Conservation (phyloP, 2,888 invertebrate species). For the Orthonychiurus folsomi region DNA sequence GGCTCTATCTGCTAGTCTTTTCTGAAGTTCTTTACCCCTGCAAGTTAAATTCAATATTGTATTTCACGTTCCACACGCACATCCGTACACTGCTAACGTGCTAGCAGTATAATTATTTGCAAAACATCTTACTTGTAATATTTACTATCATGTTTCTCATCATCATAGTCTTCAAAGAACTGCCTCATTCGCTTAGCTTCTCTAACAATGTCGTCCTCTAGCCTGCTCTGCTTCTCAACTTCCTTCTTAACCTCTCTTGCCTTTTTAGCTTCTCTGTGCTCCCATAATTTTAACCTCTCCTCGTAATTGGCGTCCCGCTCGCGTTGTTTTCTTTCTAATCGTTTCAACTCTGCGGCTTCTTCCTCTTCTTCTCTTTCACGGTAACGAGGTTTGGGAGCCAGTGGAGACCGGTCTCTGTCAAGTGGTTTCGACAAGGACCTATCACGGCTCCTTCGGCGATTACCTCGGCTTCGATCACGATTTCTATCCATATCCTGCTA, state of each 20-base stretch:
- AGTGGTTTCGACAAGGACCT: slow-evolving; percentile 40
- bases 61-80: background rate
- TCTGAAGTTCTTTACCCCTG: slow-evolving; percentile 75
- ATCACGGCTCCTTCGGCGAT: slow-evolving; percentile 47
- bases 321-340: slow-evolving; percentile 77
- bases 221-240: slow-evolving; percentile 70
- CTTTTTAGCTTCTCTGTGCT: slow-evolving; percentile 78
- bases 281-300: slow-evolving; percentile 61
- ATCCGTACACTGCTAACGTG: background rate
- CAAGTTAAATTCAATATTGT: slow-evolving; percentile 6
- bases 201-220: slow-evolving; percentile 75
- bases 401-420: slow-evolving; percentile 50
- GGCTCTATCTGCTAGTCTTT: slow-evolving; percentile 82
- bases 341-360: slow-evolving; percentile 80
- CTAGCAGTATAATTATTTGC: slow-evolving; percentile 2
- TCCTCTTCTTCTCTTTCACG: slow-evolving; percentile 80
- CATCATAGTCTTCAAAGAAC: slow-evolving; percentile 98
- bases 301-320: slow-evolving; percentile 97
- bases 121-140: slow-evolving; percentile 68
- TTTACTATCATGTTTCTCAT: slow-evolving; percentile 92
- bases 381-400: slow-evolving; percentile 33
- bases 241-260: slow-evolving; percentile 83
- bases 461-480: slow-evolving; percentile 47
- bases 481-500: background rate
- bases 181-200: slow-evolving; percentile 92